Base-by-base conservation (phyloP, 2,888 invertebrate genomes). In the Tetranychus piercei region DNA sequence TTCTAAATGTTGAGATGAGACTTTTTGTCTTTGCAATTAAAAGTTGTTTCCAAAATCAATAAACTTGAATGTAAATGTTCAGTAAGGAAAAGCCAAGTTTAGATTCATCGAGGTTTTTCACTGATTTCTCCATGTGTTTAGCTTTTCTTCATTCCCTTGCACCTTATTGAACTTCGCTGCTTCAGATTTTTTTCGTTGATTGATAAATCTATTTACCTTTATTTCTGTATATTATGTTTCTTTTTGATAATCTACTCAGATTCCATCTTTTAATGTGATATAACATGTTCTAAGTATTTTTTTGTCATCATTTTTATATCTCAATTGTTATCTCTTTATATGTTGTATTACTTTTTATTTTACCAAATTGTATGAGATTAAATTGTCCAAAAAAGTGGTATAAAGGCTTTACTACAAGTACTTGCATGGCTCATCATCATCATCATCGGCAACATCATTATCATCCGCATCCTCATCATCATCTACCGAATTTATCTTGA, bases 291-390 rank as follows among this genome's bases (percentile, higher is more conserved):
- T 15, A 55, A 55, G 15, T 55, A 55, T 55, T 55, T 55, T 15
- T 34, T 55, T 15, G 55, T 9, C 9, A 55, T 55, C 55, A 55
- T 55, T 55, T 55, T 15, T 55, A 55, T 55, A 55, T 55, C 15
- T 55, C 55, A 55, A 55, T 55, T 55, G 55, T 55, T 55, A 55
- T 55, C 55, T 55, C 15, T 55, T 55, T 55, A 55, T 45, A 8
- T 55, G 11, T 55, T 55, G 9, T 55, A 15, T 55, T 15, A 15
- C 55, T 55, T 55, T 15, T 55, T 55, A 9, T 55, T 55, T 55
- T 55, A 55, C 55, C 55, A 55, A 55, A 55, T 55, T 55, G 55
- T 55, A 55, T 55, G 55, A 55, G 55, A 55, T 55, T 55, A 55
- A 55, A 55, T 55, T 55, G 55, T 55, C 55, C 55, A 55, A 55